Evolutionary conservation across 2,797 vertebrate genomes (phyloP).

Genomic region (Borostomias antarcticus): DNA sequence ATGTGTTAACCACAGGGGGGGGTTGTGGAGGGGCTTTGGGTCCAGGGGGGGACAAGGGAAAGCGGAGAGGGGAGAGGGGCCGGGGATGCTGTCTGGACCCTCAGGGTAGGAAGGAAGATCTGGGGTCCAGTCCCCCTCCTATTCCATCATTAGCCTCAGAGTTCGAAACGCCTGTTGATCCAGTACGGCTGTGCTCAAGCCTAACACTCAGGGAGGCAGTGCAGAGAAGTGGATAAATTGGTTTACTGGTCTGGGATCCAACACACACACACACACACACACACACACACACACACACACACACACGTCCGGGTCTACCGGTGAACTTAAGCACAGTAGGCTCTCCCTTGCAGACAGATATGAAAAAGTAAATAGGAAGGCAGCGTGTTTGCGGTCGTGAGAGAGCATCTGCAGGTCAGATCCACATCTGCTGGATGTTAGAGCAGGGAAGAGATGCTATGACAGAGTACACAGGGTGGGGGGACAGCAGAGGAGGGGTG

Average conservation of each 20-base stretch:
- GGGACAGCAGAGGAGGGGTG: neutral
- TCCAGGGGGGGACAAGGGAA: conserved; percentile 19
- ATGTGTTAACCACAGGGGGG: conserved; percentile 19
- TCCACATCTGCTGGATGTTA: conserved; percentile 37
- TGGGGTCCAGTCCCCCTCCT: conserved; percentile 31
- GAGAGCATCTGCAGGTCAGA: conserved; percentile 23
- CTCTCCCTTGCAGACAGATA: conserved; percentile 20
- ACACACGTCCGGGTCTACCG: conserved; percentile 20
- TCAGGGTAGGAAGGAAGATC: conserved; percentile 46
- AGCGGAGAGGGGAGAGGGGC: neutral
- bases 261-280: conserved; percentile 41
- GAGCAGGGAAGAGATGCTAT: neutral
- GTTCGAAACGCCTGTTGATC: neutral
- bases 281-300: too few relatives aligned
- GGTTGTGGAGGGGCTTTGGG: too few relatives aligned
- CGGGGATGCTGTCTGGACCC: conserved; percentile 21
- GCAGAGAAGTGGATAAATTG: conserved; percentile 27
- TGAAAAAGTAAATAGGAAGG: conserved; percentile 15
- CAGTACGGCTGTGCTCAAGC: neutral
- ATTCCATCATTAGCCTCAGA: conserved; percentile 18
- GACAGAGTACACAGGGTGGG: neutral
- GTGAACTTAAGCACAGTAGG: conserved; percentile 6
- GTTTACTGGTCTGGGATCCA: conserved; percentile 28
- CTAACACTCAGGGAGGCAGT: conserved; percentile 15
- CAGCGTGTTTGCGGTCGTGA: conserved; percentile 15